These are phyloP conservation scores for Oryzaephilus surinamensis DNA, from an alignment of 1,140 invertebrate species.

Conservation along the genomic window DNA sequence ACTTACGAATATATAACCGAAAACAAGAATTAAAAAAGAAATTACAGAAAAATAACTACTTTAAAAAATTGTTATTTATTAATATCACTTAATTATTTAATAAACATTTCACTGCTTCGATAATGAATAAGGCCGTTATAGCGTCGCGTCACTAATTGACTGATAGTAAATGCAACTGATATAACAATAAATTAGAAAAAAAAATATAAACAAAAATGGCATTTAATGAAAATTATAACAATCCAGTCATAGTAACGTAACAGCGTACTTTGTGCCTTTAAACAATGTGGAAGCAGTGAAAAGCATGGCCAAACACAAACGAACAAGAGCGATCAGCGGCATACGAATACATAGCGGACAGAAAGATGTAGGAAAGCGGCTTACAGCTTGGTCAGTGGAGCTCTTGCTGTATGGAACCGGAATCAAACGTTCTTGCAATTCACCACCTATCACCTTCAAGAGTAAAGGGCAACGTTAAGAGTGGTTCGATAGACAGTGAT, in stretches of 20 bases:
- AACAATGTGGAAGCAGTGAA: slow-evolving; percentile 27
- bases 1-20: no score
- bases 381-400: slow-evolving; percentile 99
- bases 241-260: slow-evolving; percentile 8
- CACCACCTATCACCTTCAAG: slow-evolving; percentile 97
- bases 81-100: slow-evolving; percentile 9
- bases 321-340: slow-evolving; percentile 32
- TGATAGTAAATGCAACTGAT: not conserved
- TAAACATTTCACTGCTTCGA: slow-evolving; percentile 26
- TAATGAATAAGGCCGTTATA: slow-evolving; percentile 18
- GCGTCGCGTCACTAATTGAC: no score
- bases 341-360: slow-evolving; percentile 36
- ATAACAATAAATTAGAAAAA: not conserved
- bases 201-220: not conserved
- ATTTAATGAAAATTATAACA: slow-evolving; percentile 2
- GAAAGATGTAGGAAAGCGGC: slow-evolving; percentile 49
- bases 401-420: slow-evolving; percentile 99
- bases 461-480: slow-evolving; percentile 43
- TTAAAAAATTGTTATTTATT: slow-evolving; percentile 9
- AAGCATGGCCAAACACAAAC: slow-evolving; percentile 29
- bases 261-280: slow-evolving; percentile 17
- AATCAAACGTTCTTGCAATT: slow-evolving; percentile 98
- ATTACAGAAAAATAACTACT: slow-evolving; percentile 18
- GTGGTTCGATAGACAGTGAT: slow-evolving; percentile 36
- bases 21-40: slow-evolving; percentile 20